phyloP scores from a whole-genome alignment of 2,888 invertebrate genomes.

The Mantis religiosa region DNA sequence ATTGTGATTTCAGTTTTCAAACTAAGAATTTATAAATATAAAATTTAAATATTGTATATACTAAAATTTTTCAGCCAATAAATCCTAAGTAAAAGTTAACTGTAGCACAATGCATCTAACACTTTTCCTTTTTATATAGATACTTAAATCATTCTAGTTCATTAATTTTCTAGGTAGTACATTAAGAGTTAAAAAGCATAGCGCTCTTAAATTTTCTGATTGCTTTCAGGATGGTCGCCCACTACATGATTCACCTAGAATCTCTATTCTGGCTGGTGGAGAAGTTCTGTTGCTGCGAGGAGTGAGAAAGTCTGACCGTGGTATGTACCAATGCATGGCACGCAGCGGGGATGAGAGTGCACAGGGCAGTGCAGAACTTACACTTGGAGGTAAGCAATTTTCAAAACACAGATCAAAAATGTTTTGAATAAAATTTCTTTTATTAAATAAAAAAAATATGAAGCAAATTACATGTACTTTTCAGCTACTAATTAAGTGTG shows the following conservation, averaged over 20 bases:
- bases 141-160: too few relatives aligned
- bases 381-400: conserved; percentile 34
- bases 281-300: conserved; percentile 38
- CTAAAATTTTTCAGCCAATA: too few relatives aligned
- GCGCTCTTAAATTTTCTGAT: too few relatives aligned
- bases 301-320: conserved; percentile 44
- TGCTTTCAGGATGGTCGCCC: conserved; percentile 39
- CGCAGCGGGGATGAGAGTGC: conserved; percentile 38
- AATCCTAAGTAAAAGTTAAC: too few relatives aligned
- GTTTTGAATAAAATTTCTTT: neutral
- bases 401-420: neutral
- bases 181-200: too few relatives aligned
- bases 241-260: conserved; percentile 35
- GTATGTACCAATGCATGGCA: conserved; percentile 50
- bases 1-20: too few relatives aligned
- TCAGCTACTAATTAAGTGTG: too few relatives aligned
- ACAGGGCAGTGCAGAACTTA: conserved; percentile 37
- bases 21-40: too few relatives aligned
- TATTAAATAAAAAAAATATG: neutral
- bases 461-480: neutral
- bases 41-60: too few relatives aligned
- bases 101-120: too few relatives aligned
- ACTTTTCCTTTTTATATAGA: too few relatives aligned
- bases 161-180: too few relatives aligned
- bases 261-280: conserved; percentile 22